Conservation (phyloP, 2,113 vertebrate species). For the Ctenomys sociabilis region DNA sequence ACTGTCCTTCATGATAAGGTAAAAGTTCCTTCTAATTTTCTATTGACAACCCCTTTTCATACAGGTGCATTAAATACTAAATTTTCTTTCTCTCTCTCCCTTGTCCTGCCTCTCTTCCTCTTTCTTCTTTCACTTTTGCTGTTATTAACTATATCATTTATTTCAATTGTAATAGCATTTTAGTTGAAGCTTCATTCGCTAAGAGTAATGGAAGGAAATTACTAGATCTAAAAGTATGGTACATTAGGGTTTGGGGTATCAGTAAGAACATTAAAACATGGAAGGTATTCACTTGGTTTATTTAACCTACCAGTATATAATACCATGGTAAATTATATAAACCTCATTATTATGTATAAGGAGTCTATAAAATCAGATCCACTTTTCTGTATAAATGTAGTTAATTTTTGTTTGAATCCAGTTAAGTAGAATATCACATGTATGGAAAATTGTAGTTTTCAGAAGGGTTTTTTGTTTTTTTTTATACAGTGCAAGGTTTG, state of each 20-base stretch:
- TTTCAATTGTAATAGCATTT: not conserved
- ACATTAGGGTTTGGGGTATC: not conserved
- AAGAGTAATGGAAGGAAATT: not conserved
- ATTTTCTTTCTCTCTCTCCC: not conserved
- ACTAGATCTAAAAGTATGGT: not conserved
- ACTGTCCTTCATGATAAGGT: conserved; percentile 40
- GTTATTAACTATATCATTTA: not conserved
- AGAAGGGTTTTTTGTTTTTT: not conserved
- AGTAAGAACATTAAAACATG: not conserved
- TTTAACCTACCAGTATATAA: conserved; percentile 46
- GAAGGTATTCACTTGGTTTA: not conserved
- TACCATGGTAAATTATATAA: conserved; percentile 42
- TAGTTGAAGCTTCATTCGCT: conserved; percentile 20
- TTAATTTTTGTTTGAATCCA: not conserved
- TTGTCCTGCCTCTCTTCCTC: not conserved
- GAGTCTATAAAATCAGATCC: conserved; percentile 12
- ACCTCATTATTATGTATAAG: not conserved
- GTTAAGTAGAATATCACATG: conserved; percentile 5
- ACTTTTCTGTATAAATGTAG: conserved; percentile 44
- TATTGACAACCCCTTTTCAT: not conserved
- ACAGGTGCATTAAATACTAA: not conserved
- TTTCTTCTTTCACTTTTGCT: conserved; percentile 51
- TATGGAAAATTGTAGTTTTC: conserved; percentile 13
- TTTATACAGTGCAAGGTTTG: not conserved
- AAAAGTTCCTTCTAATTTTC: conserved; percentile 31